phyloP scores from a whole-genome alignment of 1,140 invertebrate species.

The Zaprionus ornatus region DNA sequence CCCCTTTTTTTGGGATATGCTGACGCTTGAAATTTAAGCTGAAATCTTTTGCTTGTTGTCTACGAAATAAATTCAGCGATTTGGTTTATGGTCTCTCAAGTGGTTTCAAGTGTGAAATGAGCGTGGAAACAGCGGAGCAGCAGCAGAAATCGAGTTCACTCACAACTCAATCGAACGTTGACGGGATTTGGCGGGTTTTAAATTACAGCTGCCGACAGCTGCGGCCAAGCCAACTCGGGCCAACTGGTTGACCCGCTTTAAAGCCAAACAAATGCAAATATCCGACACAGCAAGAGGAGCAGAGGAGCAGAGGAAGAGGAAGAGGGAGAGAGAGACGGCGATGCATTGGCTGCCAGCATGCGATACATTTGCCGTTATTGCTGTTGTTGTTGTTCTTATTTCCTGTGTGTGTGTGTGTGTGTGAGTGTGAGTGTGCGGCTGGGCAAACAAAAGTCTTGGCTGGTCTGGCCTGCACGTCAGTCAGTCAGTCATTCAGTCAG shows the following conservation, averaged over 20 bases:
- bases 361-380: slow-evolving; percentile 33
- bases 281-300: slow-evolving; percentile 34
- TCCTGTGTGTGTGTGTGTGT: slow-evolving; percentile 34
- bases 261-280: slow-evolving; percentile 73
- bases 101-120: slow-evolving; percentile 60
- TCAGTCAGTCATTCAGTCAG: slow-evolving; percentile 55
- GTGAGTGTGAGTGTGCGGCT: slow-evolving; percentile 55
- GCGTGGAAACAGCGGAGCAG: neutral
- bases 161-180: slow-evolving; percentile 71
- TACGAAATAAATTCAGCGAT: slow-evolving; percentile 40
- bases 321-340: neutral
- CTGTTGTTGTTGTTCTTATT: slow-evolving; percentile 26
- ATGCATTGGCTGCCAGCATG: slow-evolving; percentile 37
- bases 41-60: slow-evolving; percentile 19
- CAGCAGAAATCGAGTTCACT: slow-evolving; percentile 29
- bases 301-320: too few relatives aligned
- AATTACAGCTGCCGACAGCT: slow-evolving; percentile 47
- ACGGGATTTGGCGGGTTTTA: slow-evolving; percentile 38
- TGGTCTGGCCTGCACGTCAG: slow-evolving; percentile 27
- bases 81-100: slow-evolving; percentile 54
- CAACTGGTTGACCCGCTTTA: slow-evolving; percentile 67
- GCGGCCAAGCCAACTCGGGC: slow-evolving; percentile 22
- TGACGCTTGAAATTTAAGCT: slow-evolving; percentile 68
- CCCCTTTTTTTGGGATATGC: slow-evolving; percentile 49
- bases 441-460: slow-evolving; percentile 70